These are phyloP conservation scores for Ibycter americanus DNA, from an alignment of 2,797 vertebrate genomes.

Conservation along the genomic window DNA sequence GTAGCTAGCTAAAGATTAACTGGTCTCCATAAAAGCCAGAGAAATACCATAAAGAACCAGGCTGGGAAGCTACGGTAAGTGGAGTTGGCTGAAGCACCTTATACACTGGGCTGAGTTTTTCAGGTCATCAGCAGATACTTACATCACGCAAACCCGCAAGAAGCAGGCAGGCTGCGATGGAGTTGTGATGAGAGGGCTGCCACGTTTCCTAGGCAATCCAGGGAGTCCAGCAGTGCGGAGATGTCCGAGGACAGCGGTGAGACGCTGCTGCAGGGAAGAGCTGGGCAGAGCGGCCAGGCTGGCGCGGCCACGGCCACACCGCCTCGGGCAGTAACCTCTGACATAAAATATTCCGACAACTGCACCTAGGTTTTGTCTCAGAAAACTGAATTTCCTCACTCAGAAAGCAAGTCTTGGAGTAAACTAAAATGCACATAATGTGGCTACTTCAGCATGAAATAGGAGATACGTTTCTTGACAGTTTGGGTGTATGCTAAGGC, in stretches of 20 bases:
- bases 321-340: background rate
- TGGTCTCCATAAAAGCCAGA: background rate
- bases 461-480: background rate
- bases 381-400: background rate
- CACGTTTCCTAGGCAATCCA: background rate
- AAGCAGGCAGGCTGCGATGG: background rate
- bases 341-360: background rate
- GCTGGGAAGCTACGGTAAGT: fast-evolving
- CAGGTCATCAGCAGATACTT: background rate
- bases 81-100: background rate
- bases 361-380: background rate
- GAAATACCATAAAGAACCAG: background rate
- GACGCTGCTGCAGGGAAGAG: background rate
- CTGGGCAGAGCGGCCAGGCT: background rate
- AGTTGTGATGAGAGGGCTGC: background rate
- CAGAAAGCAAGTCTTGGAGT: background rate
- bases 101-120: background rate
- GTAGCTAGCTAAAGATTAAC: background rate
- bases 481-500: background rate
- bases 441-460: background rate
- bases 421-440: background rate
- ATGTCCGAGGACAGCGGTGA: background rate
- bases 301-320: background rate
- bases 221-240: background rate
- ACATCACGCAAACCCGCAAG: background rate